Evolutionary conservation across 2,113 vertebrate genomes (phyloP), one percentile per base, ranked within the genome.

Genomic region (Corythaeola cristata): DNA sequence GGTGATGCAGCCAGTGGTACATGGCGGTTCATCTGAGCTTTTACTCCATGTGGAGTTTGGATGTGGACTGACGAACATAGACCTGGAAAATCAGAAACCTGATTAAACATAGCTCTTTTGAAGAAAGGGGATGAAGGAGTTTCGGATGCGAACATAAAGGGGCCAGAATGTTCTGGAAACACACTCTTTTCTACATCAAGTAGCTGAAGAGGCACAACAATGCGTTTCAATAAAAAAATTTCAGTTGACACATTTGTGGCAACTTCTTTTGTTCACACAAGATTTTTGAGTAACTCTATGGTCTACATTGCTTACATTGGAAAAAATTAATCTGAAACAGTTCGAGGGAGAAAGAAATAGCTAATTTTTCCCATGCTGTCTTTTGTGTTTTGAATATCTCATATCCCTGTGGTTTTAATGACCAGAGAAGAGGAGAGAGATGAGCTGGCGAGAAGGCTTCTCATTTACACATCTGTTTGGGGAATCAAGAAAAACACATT

Each of bases 231-330:
- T 23, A 6, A 56, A 63, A 83, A 39, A 4, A 1, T 10, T 9
- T 53, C 16, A 28, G 0, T 18, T 47, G 8, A 21, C 2, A 5
- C 2, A 6, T 49, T 85, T 69, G 7, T 27, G 4, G 32, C 11
- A 74, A 33, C 4, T 63, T 72, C 11, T 83, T 88, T 74, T 71
- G 11, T 68, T 83, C 35, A n/a, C 17, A 53, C 4, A n/a, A 50
- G 24, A 22, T 23, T 86, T 85, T 83, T 79, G 7, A 75, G 18
- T 44, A 16, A 35, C 26, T 35, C 5, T 68, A 20, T 49, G 53
- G 37, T 68, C 67, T 37, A 41, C 5, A 28, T 20, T 47, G 21
- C 8, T 85, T 74, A 18, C 3, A 7, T 5, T 41, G 19, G 15
- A 59, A 90, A 93, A 66, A 63, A 63, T 1, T 12, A 0, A 63